phyloP scores from a whole-genome alignment of 2,888 invertebrate species.

The Crossocerus cetratus region DNA sequence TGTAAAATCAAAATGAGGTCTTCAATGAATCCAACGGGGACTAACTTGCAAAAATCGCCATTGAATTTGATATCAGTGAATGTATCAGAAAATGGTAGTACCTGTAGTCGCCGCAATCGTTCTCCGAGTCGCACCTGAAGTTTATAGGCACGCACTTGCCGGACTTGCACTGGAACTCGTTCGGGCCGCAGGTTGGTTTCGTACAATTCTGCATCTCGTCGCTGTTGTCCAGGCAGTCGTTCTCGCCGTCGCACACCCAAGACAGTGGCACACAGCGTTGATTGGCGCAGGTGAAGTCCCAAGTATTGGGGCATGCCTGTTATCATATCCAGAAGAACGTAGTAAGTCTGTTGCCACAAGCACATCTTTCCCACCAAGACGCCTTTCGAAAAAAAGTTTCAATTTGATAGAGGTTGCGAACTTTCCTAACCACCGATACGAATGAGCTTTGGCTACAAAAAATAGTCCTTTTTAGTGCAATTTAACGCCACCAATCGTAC shows the following conservation, averaged over 20 bases:
- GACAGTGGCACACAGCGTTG: constrained; percentile 93
- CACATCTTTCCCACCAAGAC: too few relatives aligned
- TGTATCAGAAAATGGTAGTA: too few relatives aligned
- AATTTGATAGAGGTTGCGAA: too few relatives aligned
- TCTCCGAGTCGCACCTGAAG: constrained; percentile 96
- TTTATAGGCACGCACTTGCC: constrained; percentile 94
- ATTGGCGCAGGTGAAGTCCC: constrained; percentile 96
- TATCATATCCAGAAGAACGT: neutral
- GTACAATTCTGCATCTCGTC: constrained; percentile 97
- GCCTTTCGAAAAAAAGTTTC: too few relatives aligned
- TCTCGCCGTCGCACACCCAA: constrained; percentile 97
- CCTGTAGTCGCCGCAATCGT: constrained; percentile 94
- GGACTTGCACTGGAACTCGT: constrained; percentile 95
- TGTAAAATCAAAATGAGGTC: too few relatives aligned
- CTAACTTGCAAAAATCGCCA: too few relatives aligned
- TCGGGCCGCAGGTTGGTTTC: constrained; percentile 92
- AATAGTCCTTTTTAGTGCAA: too few relatives aligned
- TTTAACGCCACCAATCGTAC: too few relatives aligned
- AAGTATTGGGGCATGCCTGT: constrained; percentile 91
- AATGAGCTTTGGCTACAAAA: too few relatives aligned
- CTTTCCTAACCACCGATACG: too few relatives aligned
- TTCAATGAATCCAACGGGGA: too few relatives aligned
- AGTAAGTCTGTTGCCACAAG: neutral
- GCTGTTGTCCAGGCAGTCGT: constrained; percentile 96
- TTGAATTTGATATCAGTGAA: too few relatives aligned